Conservation (phyloP, 2,113 vertebrate genomes). For the Epinephelus moara region DNA sequence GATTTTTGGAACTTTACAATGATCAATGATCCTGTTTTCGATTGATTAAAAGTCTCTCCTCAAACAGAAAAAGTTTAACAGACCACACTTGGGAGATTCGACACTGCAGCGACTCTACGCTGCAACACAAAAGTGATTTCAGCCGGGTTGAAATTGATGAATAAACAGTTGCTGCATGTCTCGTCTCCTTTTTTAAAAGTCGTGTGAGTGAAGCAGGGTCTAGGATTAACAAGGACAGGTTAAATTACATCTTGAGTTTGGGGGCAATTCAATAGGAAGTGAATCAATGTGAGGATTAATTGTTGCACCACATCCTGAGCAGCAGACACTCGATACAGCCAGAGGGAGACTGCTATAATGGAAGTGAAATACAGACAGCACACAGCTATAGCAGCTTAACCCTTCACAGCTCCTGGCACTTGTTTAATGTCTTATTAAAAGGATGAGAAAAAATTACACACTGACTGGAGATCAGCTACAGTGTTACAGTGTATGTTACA, state of each 20-base stretch:
- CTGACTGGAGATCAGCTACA: not conserved
- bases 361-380: conserved; percentile 75
- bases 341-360: conserved; percentile 77
- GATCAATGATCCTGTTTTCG: not conserved
- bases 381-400: conserved; percentile 56
- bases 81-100: not conserved
- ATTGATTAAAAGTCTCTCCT: not conserved
- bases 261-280: conserved; percentile 87
- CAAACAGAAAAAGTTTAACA: not conserved
- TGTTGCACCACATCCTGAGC: conserved; percentile 87
- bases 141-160: conserved; percentile 38
- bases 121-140: conserved; percentile 12
- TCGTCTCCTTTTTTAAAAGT: conserved; percentile 41
- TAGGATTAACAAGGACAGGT: conserved; percentile 81
- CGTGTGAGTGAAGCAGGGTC: conserved; percentile 65
- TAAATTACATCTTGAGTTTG: conserved; percentile 85
- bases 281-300: conserved; percentile 88
- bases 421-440: conserved; percentile 18
- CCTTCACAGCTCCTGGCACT: conserved; percentile 33
- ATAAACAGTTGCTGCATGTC: conserved; percentile 48
- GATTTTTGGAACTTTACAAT: not conserved
- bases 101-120: not conserved
- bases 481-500: no score
- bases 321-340: conserved; percentile 84
- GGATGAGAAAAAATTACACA: not conserved